Conservation (phyloP, 1,140 invertebrate species). For the Chrysopa pallens region DNA sequence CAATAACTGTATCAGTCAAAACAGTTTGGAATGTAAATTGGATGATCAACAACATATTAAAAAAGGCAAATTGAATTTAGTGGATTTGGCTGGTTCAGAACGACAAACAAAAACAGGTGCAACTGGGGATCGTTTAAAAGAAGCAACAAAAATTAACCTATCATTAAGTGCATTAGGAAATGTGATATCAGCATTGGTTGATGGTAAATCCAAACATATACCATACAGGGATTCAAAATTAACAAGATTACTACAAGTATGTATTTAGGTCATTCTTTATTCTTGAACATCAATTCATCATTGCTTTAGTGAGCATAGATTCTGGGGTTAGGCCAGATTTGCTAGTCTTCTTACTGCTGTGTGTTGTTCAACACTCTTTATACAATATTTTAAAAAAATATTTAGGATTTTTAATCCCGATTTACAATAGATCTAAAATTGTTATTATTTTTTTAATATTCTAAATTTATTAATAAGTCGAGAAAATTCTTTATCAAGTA, state of each 20-base stretch:
- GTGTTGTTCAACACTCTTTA: no score
- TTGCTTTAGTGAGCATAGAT: no score
- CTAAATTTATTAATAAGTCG: no score
- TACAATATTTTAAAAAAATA: no score
- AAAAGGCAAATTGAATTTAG: constrained; percentile 74
- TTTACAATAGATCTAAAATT: no score
- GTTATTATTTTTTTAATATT: no score
- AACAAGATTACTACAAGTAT: constrained; percentile 66
- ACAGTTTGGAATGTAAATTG: constrained; percentile 23
- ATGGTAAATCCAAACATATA: constrained; percentile 76
- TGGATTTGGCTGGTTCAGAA: constrained; percentile 80
- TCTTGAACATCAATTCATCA: no score
- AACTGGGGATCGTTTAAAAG: constrained; percentile 71
- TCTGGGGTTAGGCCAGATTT: no score
- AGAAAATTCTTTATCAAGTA: no score
- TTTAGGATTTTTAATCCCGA: no score
- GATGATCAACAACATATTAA: constrained; percentile 39
- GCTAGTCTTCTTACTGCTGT: no score
- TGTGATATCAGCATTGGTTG: constrained; percentile 84
- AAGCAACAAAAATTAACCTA: constrained; percentile 92
- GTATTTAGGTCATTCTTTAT: not conserved
- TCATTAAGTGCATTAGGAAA: constrained; percentile 85
- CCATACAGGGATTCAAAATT: constrained; percentile 91
- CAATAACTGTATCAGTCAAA: constrained; percentile 27
- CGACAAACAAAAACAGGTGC: constrained; percentile 73